Evolutionary conservation across 2,797 vertebrate genomes (phyloP).

Genomic region (Sebastes alutus): DNA sequence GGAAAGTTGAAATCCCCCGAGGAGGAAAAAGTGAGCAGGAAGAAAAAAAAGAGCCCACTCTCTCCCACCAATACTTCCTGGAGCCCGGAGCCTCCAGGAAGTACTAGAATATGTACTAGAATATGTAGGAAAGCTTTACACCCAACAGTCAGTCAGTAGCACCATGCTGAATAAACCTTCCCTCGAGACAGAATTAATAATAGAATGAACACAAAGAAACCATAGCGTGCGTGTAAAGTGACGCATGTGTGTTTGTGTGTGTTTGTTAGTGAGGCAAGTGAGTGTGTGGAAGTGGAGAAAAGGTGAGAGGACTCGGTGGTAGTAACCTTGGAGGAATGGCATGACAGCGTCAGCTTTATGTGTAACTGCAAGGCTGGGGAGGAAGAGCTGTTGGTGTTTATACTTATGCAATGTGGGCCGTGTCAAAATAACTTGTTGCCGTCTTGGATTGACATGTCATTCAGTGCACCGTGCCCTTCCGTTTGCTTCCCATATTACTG

Average conservation of each 20-base stretch:
- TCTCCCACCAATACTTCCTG: no score
- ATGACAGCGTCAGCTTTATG: slow-evolving; percentile 11
- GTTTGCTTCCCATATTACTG: neutral
- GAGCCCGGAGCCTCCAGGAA: no score
- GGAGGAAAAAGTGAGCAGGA: no score
- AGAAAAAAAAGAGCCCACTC: no score
- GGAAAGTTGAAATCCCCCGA: neutral
- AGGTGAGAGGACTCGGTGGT: slow-evolving; percentile 46
- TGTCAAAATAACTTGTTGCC: neutral
- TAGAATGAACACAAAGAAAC: neutral
- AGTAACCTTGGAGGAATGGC: slow-evolving; percentile 38
- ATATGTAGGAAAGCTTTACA: neutral
- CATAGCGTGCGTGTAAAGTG: neutral
- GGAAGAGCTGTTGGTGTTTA: slow-evolving; percentile 25
- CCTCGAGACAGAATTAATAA: neutral
- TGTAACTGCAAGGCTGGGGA: neutral
- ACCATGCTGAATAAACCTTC: neutral
- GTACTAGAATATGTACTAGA: neutral
- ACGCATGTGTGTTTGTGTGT: neutral
- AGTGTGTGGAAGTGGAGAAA: slow-evolving; percentile 53
- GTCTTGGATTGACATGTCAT: neutral
- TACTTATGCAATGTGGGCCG: slow-evolving; percentile 2
- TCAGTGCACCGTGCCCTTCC: neutral
- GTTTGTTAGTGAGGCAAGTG: neutral
- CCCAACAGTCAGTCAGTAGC: neutral